A percentile compares a stretch with the other conserved stretches of the same genome.
phyloP scores from a whole-genome alignment of 2,113 vertebrate species.

The Psilopogon haemacephalus region DNA sequence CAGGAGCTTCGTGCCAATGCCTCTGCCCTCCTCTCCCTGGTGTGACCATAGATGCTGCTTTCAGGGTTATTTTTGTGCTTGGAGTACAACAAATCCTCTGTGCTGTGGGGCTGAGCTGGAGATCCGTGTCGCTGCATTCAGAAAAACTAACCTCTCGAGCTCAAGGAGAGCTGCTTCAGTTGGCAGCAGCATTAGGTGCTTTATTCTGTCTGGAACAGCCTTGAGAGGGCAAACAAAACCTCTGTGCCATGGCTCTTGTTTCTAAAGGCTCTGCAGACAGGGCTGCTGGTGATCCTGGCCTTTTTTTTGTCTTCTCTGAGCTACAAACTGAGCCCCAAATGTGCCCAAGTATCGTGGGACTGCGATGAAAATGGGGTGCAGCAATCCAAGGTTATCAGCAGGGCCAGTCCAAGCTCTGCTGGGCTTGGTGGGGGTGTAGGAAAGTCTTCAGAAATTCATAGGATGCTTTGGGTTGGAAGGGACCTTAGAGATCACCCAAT shows the following conservation, averaged over 20 bases:
- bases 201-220: constrained; percentile 49
- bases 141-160: constrained; percentile 43
- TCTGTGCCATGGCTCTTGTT: neutral
- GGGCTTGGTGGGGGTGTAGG: neutral
- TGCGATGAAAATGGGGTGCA: neutral
- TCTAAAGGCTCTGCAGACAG: neutral
- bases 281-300: neutral
- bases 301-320: neutral
- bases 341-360: accelerated
- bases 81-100: constrained; percentile 46
- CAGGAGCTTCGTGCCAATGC: neutral
- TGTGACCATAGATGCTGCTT: neutral
- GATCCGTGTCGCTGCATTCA: constrained; percentile 14
- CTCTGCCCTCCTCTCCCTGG: neutral
- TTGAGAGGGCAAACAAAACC: constrained; percentile 58
- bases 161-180: constrained; percentile 43
- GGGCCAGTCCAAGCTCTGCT: neutral
- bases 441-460: neutral
- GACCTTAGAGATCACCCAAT: no score
- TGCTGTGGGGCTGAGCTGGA: neutral
- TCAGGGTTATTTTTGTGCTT: constrained; percentile 53
- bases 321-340: accelerated
- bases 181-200: constrained; percentile 27
- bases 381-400: neutral
- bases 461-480: no score